These are phyloP conservation scores for Cisticola juncidis DNA, from an alignment of 2,113 vertebrate species.

Conservation along the genomic window DNA sequence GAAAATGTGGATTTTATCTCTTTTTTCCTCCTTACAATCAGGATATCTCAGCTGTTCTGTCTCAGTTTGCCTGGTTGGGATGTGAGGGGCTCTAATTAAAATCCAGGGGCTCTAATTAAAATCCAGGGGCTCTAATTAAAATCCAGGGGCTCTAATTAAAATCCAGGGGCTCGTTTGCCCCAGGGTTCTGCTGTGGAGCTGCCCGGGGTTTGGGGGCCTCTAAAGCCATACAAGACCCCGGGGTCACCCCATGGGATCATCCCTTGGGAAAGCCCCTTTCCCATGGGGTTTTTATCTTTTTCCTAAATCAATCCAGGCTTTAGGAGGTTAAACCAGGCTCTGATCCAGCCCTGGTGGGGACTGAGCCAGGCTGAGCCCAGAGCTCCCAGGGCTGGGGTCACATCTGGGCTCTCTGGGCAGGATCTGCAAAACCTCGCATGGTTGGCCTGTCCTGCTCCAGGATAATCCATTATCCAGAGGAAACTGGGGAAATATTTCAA, in stretches of 20 bases:
- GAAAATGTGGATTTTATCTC: not conserved
- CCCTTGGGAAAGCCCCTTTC: not conserved
- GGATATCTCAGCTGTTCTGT: not conserved
- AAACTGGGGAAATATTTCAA: not conserved
- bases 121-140: not conserved
- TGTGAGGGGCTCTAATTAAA: not conserved
- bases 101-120: no score
- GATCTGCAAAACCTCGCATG: not conserved
- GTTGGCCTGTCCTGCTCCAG: not conserved
- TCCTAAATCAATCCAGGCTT: not conserved
- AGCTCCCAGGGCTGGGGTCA: not conserved
- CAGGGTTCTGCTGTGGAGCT: not conserved
- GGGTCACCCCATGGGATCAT: not conserved
- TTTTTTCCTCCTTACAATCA: not conserved
- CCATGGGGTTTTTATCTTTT: constrained; percentile 2
- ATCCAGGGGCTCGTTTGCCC: not conserved
- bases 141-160: not conserved
- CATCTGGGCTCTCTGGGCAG: not conserved
- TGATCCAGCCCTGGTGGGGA: not conserved
- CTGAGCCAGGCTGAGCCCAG: no score
- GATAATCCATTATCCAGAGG: not conserved
- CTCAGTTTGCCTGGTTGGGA: not conserved
- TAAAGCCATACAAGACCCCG: not conserved
- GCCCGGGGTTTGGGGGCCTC: not conserved
- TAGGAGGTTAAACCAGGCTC: not conserved